phyloP scores from a whole-genome alignment of 2,797 vertebrate genomes.

The Cossypha dichroa region DNA sequence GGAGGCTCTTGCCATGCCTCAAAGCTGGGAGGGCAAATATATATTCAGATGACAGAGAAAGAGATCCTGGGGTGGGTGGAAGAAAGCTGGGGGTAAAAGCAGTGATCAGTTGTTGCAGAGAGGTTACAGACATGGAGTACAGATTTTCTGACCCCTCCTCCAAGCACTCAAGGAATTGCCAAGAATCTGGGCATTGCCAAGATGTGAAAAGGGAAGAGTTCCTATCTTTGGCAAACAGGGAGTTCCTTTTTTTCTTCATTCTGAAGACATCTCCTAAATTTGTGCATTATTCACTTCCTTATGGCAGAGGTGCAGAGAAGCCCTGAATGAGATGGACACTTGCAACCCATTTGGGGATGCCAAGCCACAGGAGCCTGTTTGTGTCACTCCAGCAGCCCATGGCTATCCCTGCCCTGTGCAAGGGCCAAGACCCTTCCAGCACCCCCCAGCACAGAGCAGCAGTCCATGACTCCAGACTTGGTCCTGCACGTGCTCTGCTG shows the following conservation, averaged over 20 bases:
- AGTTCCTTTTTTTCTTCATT: background rate
- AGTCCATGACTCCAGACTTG: background rate
- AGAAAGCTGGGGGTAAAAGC: background rate
- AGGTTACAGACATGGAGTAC: background rate
- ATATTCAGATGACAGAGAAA: background rate
- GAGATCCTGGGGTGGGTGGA: background rate
- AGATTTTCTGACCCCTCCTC: background rate
- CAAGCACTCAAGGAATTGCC: background rate
- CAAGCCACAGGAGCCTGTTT: accelerated
- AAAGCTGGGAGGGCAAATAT: background rate
- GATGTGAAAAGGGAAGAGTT: background rate
- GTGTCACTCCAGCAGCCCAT: accelerated
- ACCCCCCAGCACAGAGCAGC: accelerated
- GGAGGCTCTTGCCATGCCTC: background rate
- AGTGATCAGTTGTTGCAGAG: background rate
- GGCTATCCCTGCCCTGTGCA: accelerated
- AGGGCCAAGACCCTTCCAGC: background rate
- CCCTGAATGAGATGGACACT: background rate
- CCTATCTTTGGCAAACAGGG: accelerated
- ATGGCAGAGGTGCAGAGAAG: background rate
- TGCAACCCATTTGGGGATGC: accelerated
- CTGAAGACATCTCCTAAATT: background rate
- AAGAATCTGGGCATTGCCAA: background rate
- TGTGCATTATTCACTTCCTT: background rate
- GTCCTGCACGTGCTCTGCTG: background rate